A percentile compares a stretch with the other conserved stretches of the same genome.
These are phyloP conservation scores for Ptilodon capucinus DNA, from an alignment of 2,888 invertebrate genomes.

Conservation along the genomic window DNA sequence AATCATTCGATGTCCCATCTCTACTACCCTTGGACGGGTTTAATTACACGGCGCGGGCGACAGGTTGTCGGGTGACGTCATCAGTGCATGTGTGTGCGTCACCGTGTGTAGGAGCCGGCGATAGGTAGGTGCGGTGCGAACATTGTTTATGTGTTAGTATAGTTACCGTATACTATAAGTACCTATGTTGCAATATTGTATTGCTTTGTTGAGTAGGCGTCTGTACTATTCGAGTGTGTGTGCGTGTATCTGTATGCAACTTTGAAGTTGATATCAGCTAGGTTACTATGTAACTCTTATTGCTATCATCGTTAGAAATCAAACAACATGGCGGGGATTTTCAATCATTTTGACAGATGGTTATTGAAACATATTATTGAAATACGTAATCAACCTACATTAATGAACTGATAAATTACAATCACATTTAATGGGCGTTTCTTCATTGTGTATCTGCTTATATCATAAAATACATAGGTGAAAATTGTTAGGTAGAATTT, in stretches of 20 bases:
- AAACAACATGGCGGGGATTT: too few species aligned
- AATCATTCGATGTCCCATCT: slow-evolving; percentile 42
- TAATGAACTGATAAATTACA: too few species aligned
- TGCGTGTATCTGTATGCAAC: neutral
- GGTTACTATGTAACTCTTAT: neutral
- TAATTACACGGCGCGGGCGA: slow-evolving; percentile 81
- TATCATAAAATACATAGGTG: too few species aligned
- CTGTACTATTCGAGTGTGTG: neutral
- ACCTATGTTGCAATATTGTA: neutral
- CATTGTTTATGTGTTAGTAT: neutral
- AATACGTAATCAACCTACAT: too few species aligned
- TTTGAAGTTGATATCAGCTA: too few species aligned
- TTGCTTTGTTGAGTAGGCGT: neutral
- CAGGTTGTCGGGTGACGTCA: slow-evolving; percentile 82
- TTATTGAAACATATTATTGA: too few species aligned
- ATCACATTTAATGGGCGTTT: too few species aligned
- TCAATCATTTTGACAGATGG: too few species aligned
- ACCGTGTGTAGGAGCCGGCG: slow-evolving; percentile 29
- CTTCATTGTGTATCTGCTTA: too few species aligned
- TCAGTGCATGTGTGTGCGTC: slow-evolving; percentile 44
- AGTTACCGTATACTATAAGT: neutral
- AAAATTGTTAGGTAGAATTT: too few species aligned
- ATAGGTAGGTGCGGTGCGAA: slow-evolving; percentile 7
- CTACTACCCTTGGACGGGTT: slow-evolving; percentile 68
- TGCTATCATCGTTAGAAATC: too few species aligned